phyloP scores from a whole-genome alignment of 2,888 invertebrate genomes.

The Erpobdella octoculata region DNA sequence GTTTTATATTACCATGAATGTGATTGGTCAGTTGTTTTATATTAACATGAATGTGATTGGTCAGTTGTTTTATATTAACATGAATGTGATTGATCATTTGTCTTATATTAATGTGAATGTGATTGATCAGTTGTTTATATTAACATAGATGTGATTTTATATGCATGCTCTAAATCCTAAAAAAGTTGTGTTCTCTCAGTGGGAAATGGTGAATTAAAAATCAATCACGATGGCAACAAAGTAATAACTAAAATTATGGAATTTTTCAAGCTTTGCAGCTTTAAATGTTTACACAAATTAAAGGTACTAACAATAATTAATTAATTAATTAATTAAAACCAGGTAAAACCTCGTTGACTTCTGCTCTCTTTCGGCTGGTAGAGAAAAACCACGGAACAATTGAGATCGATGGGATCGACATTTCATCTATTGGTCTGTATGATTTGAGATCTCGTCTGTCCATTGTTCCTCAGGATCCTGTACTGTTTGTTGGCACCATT shows the following conservation, averaged over 20 bases:
- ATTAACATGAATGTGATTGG: not conserved
- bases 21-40: not conserved
- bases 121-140: no score
- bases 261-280: no score
- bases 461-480: slow-evolving; percentile 53
- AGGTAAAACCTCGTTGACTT: slow-evolving; percentile 59
- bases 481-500: slow-evolving; percentile 29
- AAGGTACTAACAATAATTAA: not conserved
- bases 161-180: no score
- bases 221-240: no score
- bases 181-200: no score
- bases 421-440: slow-evolving; percentile 53
- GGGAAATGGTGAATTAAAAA: no score
- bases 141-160: no score
- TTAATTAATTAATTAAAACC: not conserved
- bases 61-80: not conserved
- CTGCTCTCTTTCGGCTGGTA: slow-evolving; percentile 59
- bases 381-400: slow-evolving; percentile 57
- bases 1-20: not conserved
- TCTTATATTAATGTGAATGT: not conserved
- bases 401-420: slow-evolving; percentile 57
- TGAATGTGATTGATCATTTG: not conserved
- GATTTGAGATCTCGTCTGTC: slow-evolving; percentile 55
- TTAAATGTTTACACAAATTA: not conserved
- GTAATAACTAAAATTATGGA: no score